Percentiles rank a stretch among this genome's conserved stretches.
These are phyloP conservation scores for Harpagoxenus sublaevis DNA, from an alignment of 2,888 invertebrate species.

Conservation along the genomic window DNA sequence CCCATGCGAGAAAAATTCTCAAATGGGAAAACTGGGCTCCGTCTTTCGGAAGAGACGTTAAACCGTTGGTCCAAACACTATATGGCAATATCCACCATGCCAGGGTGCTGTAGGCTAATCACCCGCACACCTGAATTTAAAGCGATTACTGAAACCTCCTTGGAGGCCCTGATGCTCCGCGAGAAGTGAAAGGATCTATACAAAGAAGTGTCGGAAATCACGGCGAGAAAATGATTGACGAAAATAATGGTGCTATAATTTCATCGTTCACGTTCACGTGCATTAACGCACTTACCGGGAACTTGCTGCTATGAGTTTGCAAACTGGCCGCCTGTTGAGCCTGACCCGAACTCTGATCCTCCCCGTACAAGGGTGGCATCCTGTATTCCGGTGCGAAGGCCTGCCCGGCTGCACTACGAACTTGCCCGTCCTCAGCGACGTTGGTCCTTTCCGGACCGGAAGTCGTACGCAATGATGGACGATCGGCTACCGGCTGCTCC, in stretches of 20 bases:
- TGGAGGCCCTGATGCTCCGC: too few species aligned
- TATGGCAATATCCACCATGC: too few species aligned
- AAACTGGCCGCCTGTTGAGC: conserved; percentile 86
- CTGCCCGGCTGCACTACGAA: conserved; percentile 80
- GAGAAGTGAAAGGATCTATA: too few species aligned
- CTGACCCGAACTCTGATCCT: conserved; percentile 86
- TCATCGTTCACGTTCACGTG: conserved; percentile 73
- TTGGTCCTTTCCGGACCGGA: conserved; percentile 65
- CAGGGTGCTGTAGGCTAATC: too few species aligned
- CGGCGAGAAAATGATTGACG: too few species aligned
- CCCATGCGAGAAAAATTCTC: too few species aligned
- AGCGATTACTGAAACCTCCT: too few species aligned
- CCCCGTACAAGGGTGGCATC: conserved; percentile 85
- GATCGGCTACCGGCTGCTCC: conserved; percentile 87
- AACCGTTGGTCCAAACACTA: too few species aligned
- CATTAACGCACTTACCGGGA: conserved; percentile 89
- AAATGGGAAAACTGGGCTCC: too few species aligned
- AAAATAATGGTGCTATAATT: conserved; percentile 12
- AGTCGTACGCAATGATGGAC: conserved; percentile 61
- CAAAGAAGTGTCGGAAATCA: neutral
- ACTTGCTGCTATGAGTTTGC: conserved; percentile 93
- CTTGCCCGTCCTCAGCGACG: conserved; percentile 84
- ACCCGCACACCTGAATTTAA: too few species aligned
- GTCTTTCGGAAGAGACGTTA: too few species aligned
- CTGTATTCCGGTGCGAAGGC: conserved; percentile 81